Conservation (phyloP, 30 jellyfish, hydroid and myxozoan species). For the Cassiopea andromeda region DNA sequence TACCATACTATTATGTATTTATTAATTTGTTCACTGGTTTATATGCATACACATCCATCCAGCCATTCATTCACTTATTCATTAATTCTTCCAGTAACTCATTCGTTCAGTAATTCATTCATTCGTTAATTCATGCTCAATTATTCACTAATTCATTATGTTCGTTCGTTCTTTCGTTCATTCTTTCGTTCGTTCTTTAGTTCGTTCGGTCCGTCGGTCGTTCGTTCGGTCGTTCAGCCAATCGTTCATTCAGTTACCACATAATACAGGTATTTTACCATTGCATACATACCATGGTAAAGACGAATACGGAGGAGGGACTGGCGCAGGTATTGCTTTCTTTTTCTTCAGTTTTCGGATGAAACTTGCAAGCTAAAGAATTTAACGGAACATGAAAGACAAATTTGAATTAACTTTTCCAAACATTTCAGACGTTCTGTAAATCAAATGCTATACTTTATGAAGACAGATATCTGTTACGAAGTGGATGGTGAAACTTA, state of each 20-base stretch:
- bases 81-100: not conserved
- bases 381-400: too few species aligned
- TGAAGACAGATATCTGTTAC: too few species aligned
- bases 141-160: not conserved
- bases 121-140: not conserved
- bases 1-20: not conserved
- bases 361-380: constrained; percentile 20
- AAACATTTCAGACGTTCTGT: too few species aligned
- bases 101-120: not conserved
- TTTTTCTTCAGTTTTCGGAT: constrained; percentile 40
- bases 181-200: not conserved
- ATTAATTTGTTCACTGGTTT: not conserved
- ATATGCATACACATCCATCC: not conserved
- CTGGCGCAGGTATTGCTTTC: constrained; percentile 41
- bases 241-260: not conserved
- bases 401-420: too few species aligned
- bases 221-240: too few species aligned
- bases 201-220: not conserved
- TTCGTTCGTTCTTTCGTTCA: not conserved
- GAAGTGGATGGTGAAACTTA: too few species aligned
- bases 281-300: constrained; percentile 21
- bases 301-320: constrained; percentile 52
- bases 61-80: not conserved
- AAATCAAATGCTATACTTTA: too few species aligned
- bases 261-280: too few species aligned